Conservation (phyloP, 2,113 vertebrate genomes). For the Struthidea cinerea region DNA sequence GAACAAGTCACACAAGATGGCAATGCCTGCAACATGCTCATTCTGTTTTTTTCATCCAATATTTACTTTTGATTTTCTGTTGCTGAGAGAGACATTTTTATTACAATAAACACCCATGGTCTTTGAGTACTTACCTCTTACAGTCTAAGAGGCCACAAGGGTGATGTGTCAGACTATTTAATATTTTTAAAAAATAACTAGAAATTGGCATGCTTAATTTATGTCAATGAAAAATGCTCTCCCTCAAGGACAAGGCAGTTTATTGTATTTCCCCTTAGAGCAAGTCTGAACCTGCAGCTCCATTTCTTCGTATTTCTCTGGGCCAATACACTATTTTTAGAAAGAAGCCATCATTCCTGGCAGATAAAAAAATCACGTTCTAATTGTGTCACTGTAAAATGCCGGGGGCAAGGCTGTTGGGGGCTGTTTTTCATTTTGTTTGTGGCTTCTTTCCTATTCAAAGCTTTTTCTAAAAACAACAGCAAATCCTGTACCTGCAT, state of each 20-base stretch:
- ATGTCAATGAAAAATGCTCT: neutral
- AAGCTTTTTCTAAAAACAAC: neutral
- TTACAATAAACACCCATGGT: neutral
- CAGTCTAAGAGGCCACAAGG: neutral
- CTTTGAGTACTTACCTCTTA: neutral
- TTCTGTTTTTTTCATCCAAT: neutral
- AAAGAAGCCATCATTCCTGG: neutral
- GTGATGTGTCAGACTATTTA: neutral
- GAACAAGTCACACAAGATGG: neutral
- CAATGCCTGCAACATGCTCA: neutral
- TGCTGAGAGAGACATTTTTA: neutral
- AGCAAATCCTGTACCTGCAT: constrained; percentile 81
- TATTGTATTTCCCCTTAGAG: neutral
- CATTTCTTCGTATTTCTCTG: neutral
- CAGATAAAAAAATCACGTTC: neutral
- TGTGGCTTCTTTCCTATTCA: neutral
- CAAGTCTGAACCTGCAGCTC: constrained; percentile 24
- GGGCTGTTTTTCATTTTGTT: neutral
- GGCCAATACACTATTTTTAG: constrained; percentile 11
- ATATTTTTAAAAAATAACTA: neutral
- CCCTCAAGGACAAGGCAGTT: neutral
- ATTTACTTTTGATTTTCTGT: neutral
- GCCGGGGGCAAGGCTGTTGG: neutral
- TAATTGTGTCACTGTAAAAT: neutral
- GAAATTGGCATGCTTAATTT: neutral